Evolutionary conservation across 2,888 invertebrate genomes (phyloP).

Genomic region (Ashinkailepas kermadecensis): DNA sequence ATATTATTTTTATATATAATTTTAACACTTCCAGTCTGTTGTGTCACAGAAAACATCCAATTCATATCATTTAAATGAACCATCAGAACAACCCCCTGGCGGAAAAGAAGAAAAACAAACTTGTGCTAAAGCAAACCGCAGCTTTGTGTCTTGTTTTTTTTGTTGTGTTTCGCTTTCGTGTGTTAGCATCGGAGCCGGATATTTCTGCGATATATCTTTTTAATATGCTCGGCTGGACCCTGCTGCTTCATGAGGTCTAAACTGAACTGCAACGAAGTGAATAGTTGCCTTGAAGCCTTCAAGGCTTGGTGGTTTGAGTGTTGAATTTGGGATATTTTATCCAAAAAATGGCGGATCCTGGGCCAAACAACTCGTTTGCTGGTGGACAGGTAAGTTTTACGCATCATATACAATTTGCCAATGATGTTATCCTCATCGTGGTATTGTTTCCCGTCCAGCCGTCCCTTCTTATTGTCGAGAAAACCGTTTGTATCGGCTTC

Average conservation of each 20-base stretch:
- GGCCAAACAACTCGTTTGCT: not conserved
- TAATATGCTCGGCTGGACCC: not conserved
- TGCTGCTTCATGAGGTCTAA: not conserved
- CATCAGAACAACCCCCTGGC: too few relatives aligned
- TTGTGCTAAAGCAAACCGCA: not conserved
- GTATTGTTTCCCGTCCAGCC: too few relatives aligned
- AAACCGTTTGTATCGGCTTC: too few relatives aligned
- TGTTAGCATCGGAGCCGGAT: not conserved
- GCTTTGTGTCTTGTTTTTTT: conserved; percentile 1
- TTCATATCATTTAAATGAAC: too few relatives aligned
- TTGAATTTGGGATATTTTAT: not conserved
- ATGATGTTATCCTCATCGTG: too few relatives aligned
- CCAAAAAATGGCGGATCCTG: conserved; percentile 16
- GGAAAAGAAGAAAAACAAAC: too few relatives aligned
- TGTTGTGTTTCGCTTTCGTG: not conserved
- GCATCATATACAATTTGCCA: too few relatives aligned
- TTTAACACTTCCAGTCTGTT: too few relatives aligned
- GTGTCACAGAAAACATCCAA: too few relatives aligned
- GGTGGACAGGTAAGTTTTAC: not conserved
- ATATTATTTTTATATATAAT: too few relatives aligned
- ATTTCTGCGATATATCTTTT: not conserved
- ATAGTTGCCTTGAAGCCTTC: not conserved
- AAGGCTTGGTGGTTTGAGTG: not conserved
- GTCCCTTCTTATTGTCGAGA: too few relatives aligned
- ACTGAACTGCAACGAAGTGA: not conserved